Conservation (phyloP, 2,888 invertebrate genomes). For the Rhagium mordax region DNA sequence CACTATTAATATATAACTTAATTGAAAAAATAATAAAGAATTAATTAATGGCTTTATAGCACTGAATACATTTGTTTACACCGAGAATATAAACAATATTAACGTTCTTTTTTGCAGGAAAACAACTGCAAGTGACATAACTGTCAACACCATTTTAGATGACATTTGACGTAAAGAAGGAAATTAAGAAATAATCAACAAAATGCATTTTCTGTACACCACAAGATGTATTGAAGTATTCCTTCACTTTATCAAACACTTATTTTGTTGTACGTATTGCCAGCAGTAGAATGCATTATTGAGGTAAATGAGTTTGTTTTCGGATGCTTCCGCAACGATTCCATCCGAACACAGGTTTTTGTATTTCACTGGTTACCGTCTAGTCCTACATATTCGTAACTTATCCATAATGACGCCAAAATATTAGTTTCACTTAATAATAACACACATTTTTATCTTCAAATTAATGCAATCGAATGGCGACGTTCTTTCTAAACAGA, state of each 20-base stretch:
- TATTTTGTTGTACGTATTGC: slow-evolving; percentile 57
- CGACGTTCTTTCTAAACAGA: slow-evolving; percentile 69
- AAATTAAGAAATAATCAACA: slow-evolving; percentile 57
- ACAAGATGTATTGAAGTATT: slow-evolving; percentile 35
- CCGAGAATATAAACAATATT: slow-evolving; percentile 55
- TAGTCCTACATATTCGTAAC: slow-evolving; percentile 50
- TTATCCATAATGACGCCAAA: slow-evolving; percentile 44
- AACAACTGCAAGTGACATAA: slow-evolving; percentile 66
- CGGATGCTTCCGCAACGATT: slow-evolving; percentile 64
- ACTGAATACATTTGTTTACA: slow-evolving; percentile 46
- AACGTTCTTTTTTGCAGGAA: slow-evolving; percentile 61
- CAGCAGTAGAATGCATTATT: slow-evolving; percentile 66
- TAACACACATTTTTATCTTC: slow-evolving; percentile 61
- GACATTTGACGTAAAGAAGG: slow-evolving; percentile 65
- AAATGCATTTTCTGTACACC: slow-evolving; percentile 52
- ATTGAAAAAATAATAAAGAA: slow-evolving; percentile 32
- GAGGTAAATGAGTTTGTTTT: slow-evolving; percentile 67
- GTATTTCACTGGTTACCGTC: slow-evolving; percentile 50
- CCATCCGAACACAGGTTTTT: slow-evolving; percentile 59
- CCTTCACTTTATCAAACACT: slow-evolving; percentile 44
- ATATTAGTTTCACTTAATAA: slow-evolving; percentile 53
- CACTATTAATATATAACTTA: slow-evolving; percentile 38
- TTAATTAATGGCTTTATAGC: slow-evolving; percentile 34
- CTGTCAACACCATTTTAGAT: slow-evolving; percentile 68
- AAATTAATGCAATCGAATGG: slow-evolving; percentile 68